Conservation (phyloP, 2,797 vertebrate genomes). For the Sus cebifrons region DNA sequence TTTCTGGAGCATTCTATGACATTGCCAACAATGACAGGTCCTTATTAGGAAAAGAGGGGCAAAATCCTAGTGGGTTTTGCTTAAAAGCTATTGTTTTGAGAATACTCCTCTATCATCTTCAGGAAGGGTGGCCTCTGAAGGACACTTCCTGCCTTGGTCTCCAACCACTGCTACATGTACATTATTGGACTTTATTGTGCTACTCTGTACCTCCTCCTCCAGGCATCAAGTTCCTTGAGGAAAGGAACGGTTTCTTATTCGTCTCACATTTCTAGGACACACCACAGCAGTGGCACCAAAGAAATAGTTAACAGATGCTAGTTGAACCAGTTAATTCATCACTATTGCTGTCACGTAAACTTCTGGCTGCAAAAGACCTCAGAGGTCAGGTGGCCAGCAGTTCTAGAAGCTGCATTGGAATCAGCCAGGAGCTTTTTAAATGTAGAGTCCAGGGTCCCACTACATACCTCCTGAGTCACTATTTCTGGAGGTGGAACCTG, state of each 20-base stretch:
- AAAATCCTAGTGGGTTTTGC: background rate
- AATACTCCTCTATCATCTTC: background rate
- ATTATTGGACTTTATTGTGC: background rate
- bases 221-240: background rate
- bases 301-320: background rate
- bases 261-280: background rate
- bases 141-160: background rate
- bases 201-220: background rate
- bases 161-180: background rate
- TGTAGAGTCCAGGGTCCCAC: background rate
- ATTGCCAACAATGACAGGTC: background rate
- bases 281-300: background rate
- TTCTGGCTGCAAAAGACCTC: background rate
- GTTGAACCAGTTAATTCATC: background rate
- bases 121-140: background rate
- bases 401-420: background rate
- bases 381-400: background rate
- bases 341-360: background rate
- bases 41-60: background rate
- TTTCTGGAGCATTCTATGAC: slow-evolving; percentile 34
- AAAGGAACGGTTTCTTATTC: background rate
- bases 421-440: slow-evolving; percentile 2
- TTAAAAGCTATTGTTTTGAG: slow-evolving; percentile 40
- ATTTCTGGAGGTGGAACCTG: background rate
- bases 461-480: background rate